Evolutionary conservation across 2,888 invertebrate species (phyloP), one percentile per base, ranked within the genome.

Genomic region (Acleris holmiana): DNA sequence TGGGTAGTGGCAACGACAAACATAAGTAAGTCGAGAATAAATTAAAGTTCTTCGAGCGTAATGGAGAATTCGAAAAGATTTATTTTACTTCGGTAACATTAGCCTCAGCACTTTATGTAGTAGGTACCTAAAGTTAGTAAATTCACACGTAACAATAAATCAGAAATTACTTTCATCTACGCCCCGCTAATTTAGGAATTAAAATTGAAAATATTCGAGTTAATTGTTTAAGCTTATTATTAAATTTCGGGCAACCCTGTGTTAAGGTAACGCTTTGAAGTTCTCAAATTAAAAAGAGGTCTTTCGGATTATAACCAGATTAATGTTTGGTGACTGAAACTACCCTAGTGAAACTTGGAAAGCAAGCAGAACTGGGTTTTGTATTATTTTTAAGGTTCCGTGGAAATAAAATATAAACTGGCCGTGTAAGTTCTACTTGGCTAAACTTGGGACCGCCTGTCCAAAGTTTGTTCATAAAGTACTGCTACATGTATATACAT

Each of bases 301-400:
- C 75, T 75, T 56, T 60, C n/a, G 76, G 83, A 85, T 84, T 85
- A 86, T 88, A 88, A 89, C 85, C 83, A 87, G 85, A 91, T 89
- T 89, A 91, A 90, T 88, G 90, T 84, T 85, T 81, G 79, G 82
- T 84, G 84, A 89, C 85, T 86, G 83, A 80, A 88, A 89, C 84
- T 88, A 85, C 84, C 82, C 78, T 73, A 76, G 77, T 75, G 75
- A 78, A 86, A 89, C 83, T 89, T 86, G 64, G 73, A 60, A 84
- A 86, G 83, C 84, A 82, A 83, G 79, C 78, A 79, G 78, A 75
- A 84, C 82, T 79, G 71, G 82, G 84, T 89, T 89, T 89, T 88
- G 83, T 86, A 82, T 86, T 90, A 86, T 90, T 91, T 90, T 88
- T 86, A 85, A 84, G 55, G 54, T 65, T 60, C 44, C 60, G 54